phyloP scores from a whole-genome alignment of 2,797 vertebrate species.

The Carduelis carduelis region DNA sequence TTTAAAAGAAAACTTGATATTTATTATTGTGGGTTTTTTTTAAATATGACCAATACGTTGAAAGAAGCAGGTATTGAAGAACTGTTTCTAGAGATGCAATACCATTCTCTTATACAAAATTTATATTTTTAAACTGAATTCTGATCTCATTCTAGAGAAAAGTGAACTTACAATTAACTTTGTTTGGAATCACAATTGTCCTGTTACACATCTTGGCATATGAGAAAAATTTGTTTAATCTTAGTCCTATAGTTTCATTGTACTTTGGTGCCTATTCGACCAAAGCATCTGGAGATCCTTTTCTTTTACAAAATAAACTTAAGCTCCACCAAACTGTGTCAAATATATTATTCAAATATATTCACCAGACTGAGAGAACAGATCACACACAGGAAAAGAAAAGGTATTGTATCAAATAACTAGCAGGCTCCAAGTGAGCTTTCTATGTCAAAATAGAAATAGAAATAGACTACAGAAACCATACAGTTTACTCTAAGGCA shows the following conservation, averaged over 20 bases:
- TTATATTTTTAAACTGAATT: no score
- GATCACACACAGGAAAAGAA: not conserved
- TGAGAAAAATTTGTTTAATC: not conserved
- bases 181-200: not conserved
- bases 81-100: no score
- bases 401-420: not conserved
- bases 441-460: not conserved
- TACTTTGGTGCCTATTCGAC: not conserved
- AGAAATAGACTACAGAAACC: not conserved
- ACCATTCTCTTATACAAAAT: no score
- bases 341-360: not conserved
- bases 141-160: no score
- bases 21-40: not conserved
- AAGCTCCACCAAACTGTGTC: not conserved
- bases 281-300: not conserved
- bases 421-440: not conserved
- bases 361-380: not conserved
- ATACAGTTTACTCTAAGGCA: not conserved
- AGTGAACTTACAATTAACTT: not conserved
- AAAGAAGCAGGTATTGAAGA: no score
- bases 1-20: not conserved
- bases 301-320: not conserved
- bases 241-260: not conserved
- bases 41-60: no score
- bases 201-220: not conserved